These are phyloP conservation scores for Oostethus manadensis DNA, from an alignment of 2,113 vertebrate species.

Conservation along the genomic window DNA sequence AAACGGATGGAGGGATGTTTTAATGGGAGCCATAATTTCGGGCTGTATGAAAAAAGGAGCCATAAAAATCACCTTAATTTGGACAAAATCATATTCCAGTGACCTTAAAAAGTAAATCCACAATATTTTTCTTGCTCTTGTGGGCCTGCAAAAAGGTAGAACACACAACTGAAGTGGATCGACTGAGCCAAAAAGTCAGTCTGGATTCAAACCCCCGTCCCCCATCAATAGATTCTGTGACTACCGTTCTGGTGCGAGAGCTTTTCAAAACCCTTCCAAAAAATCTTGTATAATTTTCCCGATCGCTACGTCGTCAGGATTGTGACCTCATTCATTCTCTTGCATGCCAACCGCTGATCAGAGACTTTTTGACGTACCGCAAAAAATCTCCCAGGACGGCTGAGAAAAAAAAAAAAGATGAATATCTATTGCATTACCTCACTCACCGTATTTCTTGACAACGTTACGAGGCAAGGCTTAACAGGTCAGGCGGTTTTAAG, in stretches of 20 bases:
- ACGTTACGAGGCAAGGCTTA: constrained; percentile 43
- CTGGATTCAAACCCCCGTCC: too few relatives aligned
- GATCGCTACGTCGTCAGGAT: neutral
- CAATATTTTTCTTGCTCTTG: too few relatives aligned
- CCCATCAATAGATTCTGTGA: neutral
- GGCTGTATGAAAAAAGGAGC: too few relatives aligned
- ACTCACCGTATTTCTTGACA: constrained; percentile 46
- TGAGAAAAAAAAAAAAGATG: constrained; percentile 7
- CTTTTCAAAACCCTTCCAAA: too few relatives aligned
- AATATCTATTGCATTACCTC: constrained; percentile 46
- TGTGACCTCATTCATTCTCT: neutral
- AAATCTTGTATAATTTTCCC: neutral
- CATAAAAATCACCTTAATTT: too few relatives aligned
- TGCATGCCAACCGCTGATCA: neutral
- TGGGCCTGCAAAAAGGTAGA: too few relatives aligned
- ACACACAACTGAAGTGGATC: too few relatives aligned
- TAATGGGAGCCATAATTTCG: too few relatives aligned
- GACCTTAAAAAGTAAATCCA: too few relatives aligned
- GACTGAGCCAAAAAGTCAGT: too few relatives aligned
- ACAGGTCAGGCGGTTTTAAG: constrained; percentile 46
- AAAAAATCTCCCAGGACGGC: constrained; percentile 23
- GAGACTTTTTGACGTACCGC: constrained; percentile 16
- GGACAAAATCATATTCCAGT: too few relatives aligned
- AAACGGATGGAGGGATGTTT: too few relatives aligned
- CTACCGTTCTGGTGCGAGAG: neutral